These are phyloP conservation scores for Steinernema khuongi DNA, from an alignment of 1,140 invertebrate species.

Conservation along the genomic window DNA sequence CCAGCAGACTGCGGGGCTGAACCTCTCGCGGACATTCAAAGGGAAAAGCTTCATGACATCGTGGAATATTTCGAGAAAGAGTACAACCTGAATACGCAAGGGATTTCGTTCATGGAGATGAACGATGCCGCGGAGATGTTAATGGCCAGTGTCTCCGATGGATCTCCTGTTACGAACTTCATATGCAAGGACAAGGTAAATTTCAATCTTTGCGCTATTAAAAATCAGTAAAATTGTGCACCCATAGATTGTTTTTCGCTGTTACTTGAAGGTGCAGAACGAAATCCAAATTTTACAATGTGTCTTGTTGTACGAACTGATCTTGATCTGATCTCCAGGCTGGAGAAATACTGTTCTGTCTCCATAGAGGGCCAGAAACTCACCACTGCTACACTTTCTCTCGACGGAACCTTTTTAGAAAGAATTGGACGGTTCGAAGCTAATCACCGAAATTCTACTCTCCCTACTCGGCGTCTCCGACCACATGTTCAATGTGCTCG, in stretches of 20 bases:
- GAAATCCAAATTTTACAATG: too few species aligned
- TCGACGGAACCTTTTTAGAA: not conserved
- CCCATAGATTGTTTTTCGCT: too few species aligned
- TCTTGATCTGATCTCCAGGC: not conserved
- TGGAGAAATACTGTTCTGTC: too few species aligned
- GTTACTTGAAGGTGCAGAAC: too few species aligned
- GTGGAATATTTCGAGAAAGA: not conserved
- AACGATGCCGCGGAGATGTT: not conserved
- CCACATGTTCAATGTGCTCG: conserved; percentile 9
- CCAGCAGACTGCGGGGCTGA: not conserved
- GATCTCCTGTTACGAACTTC: not conserved
- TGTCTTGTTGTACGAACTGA: too few species aligned
- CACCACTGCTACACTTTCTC: too few species aligned
- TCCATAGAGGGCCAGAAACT: too few species aligned
- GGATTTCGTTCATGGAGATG: not conserved
- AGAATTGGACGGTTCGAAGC: not conserved
- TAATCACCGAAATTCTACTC: conserved; percentile 1
- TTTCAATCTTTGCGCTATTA: not conserved
- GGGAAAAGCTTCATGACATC: not conserved
- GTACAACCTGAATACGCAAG: not conserved
- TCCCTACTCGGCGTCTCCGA: conserved; percentile 19
- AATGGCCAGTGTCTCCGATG: not conserved
- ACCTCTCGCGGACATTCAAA: not conserved
- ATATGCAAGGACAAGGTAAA: not conserved
- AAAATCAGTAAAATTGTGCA: not conserved